phyloP scores from a whole-genome alignment of 2,888 invertebrate species.

The Epinotia nisella region DNA sequence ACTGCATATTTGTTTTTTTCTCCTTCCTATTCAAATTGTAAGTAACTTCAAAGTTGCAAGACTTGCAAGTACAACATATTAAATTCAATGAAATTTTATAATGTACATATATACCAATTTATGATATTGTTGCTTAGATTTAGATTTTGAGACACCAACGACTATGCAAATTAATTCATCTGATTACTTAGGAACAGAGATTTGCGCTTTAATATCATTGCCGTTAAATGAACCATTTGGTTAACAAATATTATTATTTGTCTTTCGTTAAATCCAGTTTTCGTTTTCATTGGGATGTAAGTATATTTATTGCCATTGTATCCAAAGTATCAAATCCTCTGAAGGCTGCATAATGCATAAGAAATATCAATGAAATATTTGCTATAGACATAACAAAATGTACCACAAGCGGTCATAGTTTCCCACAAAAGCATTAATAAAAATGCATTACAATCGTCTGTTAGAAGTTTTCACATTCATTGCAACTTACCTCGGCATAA shows the following conservation, averaged over 20 bases:
- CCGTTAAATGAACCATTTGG: background rate
- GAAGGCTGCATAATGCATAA: background rate
- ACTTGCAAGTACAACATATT: too few species aligned
- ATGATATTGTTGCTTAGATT: too few species aligned
- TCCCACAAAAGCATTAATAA: slow-evolving; percentile 13
- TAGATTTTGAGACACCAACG: too few species aligned
- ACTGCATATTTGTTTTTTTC: too few species aligned
- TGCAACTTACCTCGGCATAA: slow-evolving; percentile 55
- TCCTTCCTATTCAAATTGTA: too few species aligned
- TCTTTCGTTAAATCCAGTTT: background rate
- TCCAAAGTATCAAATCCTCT: background rate
- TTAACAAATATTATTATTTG: background rate
- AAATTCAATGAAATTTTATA: too few species aligned
- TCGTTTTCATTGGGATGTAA: background rate
- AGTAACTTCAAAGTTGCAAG: too few species aligned
- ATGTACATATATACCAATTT: too few species aligned
- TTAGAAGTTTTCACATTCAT: slow-evolving; percentile 48
- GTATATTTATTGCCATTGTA: background rate
- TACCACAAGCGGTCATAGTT: background rate
- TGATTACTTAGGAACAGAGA: background rate
- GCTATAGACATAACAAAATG: background rate
- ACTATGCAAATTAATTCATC: background rate
- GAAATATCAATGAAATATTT: background rate
- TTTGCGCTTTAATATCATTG: background rate
- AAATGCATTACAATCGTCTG: slow-evolving; percentile 40